These are phyloP conservation scores for Callipepla californica DNA, from an alignment of 2,113 vertebrate genomes.

Conservation along the genomic window DNA sequence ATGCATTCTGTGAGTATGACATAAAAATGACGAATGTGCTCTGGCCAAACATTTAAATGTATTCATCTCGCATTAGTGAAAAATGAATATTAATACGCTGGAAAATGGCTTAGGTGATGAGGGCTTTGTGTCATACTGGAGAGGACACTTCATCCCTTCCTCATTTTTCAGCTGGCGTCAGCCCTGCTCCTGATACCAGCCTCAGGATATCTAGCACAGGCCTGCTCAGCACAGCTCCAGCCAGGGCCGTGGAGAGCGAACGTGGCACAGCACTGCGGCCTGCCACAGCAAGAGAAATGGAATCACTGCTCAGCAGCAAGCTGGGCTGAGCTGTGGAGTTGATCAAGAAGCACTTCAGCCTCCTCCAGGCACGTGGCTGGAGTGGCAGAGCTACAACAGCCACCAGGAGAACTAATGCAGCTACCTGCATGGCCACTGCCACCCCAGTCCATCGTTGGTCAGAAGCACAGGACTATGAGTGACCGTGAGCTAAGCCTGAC, in stretches of 20 bases:
- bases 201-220: background rate
- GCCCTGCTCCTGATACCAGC: background rate
- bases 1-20: conserved; percentile 39
- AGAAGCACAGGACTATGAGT: background rate
- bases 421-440: background rate
- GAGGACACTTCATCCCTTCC: conserved; percentile 43
- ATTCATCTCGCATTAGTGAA: conserved; percentile 68
- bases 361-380: background rate
- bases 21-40: conserved; percentile 60
- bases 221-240: background rate
- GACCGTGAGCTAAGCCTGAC: background rate
- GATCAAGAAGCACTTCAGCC: background rate
- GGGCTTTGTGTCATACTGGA: conserved; percentile 15
- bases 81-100: conserved; percentile 74
- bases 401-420: background rate
- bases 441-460: background rate
- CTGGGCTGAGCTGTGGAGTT: background rate
- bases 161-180: conserved; percentile 21
- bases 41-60: conserved; percentile 57
- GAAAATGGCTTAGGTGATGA: conserved; percentile 59
- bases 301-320: background rate
- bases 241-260: background rate
- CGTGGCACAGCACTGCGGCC: accelerated
- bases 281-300: background rate
- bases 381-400: background rate